These are phyloP conservation scores for Caenorhabditis latens DNA, from an alignment of 1,140 invertebrate genomes.

Conservation along the genomic window DNA sequence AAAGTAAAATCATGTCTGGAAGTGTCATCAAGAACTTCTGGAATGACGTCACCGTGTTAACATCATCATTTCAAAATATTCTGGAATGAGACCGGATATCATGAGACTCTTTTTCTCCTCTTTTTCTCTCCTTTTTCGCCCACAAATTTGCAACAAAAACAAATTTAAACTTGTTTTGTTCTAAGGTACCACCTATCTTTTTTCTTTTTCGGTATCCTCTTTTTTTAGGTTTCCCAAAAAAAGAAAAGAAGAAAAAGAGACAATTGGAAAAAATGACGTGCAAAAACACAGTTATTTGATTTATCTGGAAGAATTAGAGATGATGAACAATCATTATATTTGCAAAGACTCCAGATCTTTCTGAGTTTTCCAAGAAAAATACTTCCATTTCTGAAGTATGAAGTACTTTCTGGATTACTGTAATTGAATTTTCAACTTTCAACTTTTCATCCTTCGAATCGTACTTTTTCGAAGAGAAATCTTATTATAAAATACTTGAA, in stretches of 20 bases:
- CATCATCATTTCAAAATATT: slow-evolving; percentile 7
- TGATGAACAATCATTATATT: no score
- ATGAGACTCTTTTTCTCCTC: not conserved
- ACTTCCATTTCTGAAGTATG: no score
- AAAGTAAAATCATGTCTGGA: not conserved
- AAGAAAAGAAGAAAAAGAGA: not conserved
- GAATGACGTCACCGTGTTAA: not conserved
- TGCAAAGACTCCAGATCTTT: no score
- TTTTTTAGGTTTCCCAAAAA: not conserved
- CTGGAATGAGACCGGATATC: slow-evolving; percentile 13
- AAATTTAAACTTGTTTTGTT: slow-evolving; percentile 11
- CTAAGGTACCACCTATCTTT: not conserved
- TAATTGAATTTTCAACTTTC: slow-evolving; percentile 1
- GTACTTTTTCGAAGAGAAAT: not conserved
- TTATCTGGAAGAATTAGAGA: no score
- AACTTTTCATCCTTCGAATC: not conserved
- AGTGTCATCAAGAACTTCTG: not conserved
- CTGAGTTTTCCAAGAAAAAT: no score
- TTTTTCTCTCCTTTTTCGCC: not conserved
- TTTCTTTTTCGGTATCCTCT: no score
- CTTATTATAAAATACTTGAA: slow-evolving; percentile 5
- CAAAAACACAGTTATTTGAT: not conserved
- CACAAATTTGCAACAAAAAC: not conserved
- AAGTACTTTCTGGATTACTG: not conserved
- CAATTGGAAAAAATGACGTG: not conserved